phyloP scores from a whole-genome alignment of 2,797 vertebrate species.

The Chloroceryle inda region DNA sequence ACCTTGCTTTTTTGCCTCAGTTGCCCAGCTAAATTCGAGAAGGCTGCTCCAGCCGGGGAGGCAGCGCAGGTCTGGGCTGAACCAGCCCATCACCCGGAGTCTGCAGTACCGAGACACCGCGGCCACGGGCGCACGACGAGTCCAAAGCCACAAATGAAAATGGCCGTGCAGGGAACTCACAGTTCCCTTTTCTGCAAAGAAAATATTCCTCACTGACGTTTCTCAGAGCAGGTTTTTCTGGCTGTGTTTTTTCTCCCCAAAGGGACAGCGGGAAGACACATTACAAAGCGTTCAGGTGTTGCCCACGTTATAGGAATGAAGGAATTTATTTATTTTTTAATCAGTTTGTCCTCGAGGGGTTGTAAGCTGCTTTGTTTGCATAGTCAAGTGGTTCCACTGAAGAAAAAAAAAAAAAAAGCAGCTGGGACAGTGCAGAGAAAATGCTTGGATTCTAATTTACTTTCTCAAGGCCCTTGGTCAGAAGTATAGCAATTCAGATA shows the following conservation, averaged over 20 bases:
- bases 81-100: not conserved
- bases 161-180: not conserved
- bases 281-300: constrained; percentile 48
- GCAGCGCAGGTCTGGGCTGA: not conserved
- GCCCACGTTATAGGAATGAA: not conserved
- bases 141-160: not conserved
- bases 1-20: not conserved
- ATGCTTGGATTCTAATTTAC: constrained; percentile 76
- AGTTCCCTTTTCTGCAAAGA: not conserved
- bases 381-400: constrained; percentile 71
- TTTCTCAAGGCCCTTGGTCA: constrained; percentile 77
- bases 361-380: constrained; percentile 67
- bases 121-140: not conserved
- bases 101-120: not conserved
- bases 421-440: constrained; percentile 67
- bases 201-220: not conserved
- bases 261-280: not conserved
- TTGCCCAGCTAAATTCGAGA: not conserved
- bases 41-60: not conserved
- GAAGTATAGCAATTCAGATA: constrained; percentile 82
- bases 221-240: not conserved
- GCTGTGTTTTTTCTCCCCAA: not conserved
- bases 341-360: constrained; percentile 16
- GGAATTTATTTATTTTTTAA: not conserved
- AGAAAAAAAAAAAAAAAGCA: constrained; percentile 13